phyloP scores from a whole-genome alignment of 2,888 invertebrate species.

The Ophraella communa region DNA sequence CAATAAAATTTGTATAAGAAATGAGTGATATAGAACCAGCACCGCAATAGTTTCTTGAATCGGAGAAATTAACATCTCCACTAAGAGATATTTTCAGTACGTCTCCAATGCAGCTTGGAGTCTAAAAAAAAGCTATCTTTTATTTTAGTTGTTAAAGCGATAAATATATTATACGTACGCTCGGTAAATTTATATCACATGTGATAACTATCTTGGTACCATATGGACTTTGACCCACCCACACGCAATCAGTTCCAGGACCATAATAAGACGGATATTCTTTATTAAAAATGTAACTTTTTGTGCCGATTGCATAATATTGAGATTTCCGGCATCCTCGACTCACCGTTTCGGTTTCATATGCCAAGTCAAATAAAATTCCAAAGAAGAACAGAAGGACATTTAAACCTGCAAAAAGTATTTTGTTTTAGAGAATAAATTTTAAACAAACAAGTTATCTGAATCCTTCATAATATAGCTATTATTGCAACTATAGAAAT shows the following conservation, averaged over 20 bases:
- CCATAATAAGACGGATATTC: conserved; percentile 62
- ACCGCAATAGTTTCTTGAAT: conserved; percentile 65
- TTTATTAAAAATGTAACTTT: conserved; percentile 61
- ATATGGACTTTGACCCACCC: conserved; percentile 60
- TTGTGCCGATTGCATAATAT: conserved; percentile 52
- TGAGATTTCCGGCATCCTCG: conserved; percentile 61
- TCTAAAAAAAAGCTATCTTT: conserved; percentile 57
- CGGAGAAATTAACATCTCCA: conserved; percentile 60
- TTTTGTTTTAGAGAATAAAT: no score
- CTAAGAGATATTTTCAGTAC: conserved; percentile 62
- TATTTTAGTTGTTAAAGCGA: no score
- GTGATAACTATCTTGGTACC: conserved; percentile 61
- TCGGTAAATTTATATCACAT: conserved; percentile 62
- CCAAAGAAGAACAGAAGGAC: background rate
- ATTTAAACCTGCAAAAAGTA: background rate
- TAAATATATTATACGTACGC: conserved; percentile 33
- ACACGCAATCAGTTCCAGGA: conserved; percentile 60
- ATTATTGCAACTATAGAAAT: no score
- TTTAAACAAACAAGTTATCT: no score
- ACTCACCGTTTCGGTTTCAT: conserved; percentile 47
- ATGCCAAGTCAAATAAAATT: background rate
- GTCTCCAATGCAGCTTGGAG: conserved; percentile 60
- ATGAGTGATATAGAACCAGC: conserved; percentile 53
- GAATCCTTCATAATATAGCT: no score
- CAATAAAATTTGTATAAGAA: conserved; percentile 48